Evolutionary conservation across 1,140 invertebrate species (phyloP).

Genomic region (Prorops nasuta): DNA sequence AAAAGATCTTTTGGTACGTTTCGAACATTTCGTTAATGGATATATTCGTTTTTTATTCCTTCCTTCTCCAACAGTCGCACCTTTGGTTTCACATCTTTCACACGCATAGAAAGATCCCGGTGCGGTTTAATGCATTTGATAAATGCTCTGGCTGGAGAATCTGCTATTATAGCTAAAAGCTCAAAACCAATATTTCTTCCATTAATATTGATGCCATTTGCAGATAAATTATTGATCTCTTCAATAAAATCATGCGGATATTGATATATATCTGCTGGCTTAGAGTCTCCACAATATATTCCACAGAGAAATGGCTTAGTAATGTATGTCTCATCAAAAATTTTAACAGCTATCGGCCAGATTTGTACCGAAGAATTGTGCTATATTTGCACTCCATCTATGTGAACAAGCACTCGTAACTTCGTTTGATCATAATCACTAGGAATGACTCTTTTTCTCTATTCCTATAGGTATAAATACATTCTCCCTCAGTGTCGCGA

Average conservation of each 20-base stretch:
- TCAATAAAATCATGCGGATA: conserved; percentile 5
- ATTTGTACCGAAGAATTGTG: background rate
- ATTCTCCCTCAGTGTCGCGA: background rate
- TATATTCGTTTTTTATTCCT: conserved; percentile 15
- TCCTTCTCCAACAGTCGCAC: conserved; percentile 9
- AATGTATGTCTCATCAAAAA: background rate
- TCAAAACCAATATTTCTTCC: background rate
- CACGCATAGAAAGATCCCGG: conserved; percentile 12
- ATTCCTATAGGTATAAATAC: background rate
- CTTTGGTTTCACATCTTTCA: conserved; percentile 12
- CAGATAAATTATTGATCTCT: background rate
- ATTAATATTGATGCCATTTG: conserved; percentile 2
- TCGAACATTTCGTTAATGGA: conserved; percentile 4
- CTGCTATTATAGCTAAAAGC: conserved; percentile 1
- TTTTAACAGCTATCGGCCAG: conserved; percentile 2
- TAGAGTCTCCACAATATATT: background rate
- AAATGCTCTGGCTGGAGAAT: conserved; percentile 7
- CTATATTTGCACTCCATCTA: background rate
- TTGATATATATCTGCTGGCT: background rate
- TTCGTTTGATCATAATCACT: background rate
- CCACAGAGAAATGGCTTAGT: conserved; percentile 5
- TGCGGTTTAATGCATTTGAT: conserved; percentile 6
- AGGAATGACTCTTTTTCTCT: background rate
- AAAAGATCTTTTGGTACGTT: conserved; percentile 12
- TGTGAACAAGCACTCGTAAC: background rate